Evolutionary conservation across 1,140 invertebrate species (phyloP), one percentile per base, ranked within the genome.

Genomic region (Phocides pigmalion): DNA sequence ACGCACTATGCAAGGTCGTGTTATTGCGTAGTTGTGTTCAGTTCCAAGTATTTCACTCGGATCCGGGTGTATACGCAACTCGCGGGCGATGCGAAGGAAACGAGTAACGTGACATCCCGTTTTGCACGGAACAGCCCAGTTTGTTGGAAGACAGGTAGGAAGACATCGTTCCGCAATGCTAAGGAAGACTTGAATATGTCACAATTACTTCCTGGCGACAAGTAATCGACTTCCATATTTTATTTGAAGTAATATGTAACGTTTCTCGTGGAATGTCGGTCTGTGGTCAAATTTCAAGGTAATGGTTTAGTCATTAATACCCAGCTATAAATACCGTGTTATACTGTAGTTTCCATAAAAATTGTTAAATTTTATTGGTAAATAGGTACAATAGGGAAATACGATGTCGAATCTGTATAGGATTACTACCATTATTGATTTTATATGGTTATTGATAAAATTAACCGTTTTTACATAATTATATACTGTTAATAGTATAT

Each of bases 11-110:
- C 25, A 49, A 25, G 46, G 46, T 28, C 46, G 46, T 49, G 47
- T 32, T 32, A 50, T 50, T 50, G 47, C 47, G 47, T 50, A 50
- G 47, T 50, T 50, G 5, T 32, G 28, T 32, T 14, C 1, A 39
- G 35, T 39, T 39, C 35, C 35, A 14, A 39, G 35, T 39, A 39
- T 39, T 39, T 39, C 35, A 39, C 9, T 14, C 12, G 35, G 35
- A 39, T 39, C 35, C 35, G 35, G 35, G 12, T 39, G 35, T 14
- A 32, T 32, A 39, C 35, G 35, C 35, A 39, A 14, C 35, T 39
- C 35, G 35, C 42, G 17, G 19, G 11, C 17, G 19, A 4, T 12
- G 8, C 16, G 46, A 47, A 22, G 46, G 46, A 47, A 47, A 47
- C 25, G 46, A 14, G 20, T 47, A 25, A 47, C 46, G 46, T 47